These are phyloP conservation scores for Willisornis vidua DNA, from an alignment of 2,113 vertebrate genomes.

Conservation along the genomic window DNA sequence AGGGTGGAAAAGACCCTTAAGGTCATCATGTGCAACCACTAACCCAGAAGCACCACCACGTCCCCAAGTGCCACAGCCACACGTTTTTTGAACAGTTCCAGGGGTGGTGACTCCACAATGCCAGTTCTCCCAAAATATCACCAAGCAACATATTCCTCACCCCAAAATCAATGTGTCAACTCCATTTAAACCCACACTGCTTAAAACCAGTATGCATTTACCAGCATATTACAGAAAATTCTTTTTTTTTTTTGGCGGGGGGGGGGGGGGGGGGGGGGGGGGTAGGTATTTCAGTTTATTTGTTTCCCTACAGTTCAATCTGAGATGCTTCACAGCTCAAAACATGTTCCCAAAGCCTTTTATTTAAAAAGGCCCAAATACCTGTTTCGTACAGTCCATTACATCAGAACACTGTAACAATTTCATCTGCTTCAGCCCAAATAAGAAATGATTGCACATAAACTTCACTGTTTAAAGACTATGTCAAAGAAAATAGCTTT, in stretches of 20 bases:
- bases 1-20: background rate
- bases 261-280: rapidly evolving
- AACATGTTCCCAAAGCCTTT: background rate
- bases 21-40: background rate
- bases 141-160: background rate
- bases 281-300: background rate
- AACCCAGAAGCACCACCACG: background rate
- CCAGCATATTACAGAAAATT: background rate
- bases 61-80: background rate
- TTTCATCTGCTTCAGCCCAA: background rate
- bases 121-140: background rate
- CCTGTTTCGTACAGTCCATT: background rate
- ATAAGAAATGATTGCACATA: background rate
- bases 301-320: background rate
- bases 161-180: background rate
- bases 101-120: background rate
- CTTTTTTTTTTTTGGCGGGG: no score
- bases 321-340: background rate
- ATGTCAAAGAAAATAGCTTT: background rate
- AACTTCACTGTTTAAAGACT: no score
- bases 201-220: background rate
- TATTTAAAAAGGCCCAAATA: background rate
- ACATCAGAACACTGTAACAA: background rate
- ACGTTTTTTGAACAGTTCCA: background rate
- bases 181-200: background rate